These are phyloP conservation scores for Cataglyphis cursor DNA, from an alignment of 2,888 invertebrate genomes.

Conservation along the genomic window DNA sequence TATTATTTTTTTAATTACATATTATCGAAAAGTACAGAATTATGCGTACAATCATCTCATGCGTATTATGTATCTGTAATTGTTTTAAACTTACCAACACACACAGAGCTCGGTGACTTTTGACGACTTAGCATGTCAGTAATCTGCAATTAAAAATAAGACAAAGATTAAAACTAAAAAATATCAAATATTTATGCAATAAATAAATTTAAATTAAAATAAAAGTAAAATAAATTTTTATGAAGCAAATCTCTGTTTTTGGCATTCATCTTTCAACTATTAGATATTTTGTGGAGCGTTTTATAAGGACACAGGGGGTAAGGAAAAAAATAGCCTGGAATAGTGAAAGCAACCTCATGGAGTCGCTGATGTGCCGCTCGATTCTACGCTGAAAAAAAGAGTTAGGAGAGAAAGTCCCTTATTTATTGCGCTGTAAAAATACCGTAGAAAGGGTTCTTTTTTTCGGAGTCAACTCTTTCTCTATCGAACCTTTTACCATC, in stretches of 20 bases:
- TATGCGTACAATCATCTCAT: constrained; percentile 22
- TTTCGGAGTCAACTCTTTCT: constrained; percentile 52
- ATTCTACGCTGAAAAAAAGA: constrained; percentile 78
- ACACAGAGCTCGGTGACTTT: constrained; percentile 60
- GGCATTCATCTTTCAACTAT: neutral
- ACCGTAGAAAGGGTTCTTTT: constrained; percentile 63
- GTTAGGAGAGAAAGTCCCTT: constrained; percentile 85
- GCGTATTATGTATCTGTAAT: constrained; percentile 6
- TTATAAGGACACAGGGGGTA: neutral
- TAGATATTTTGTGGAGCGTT: neutral
- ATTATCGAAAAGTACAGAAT: constrained; percentile 18
- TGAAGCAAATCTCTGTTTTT: neutral
- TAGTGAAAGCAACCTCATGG: constrained; percentile 69
- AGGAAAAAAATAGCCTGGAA: constrained; percentile 18
- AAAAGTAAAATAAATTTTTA: neutral
- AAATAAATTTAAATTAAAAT: too few relatives aligned
- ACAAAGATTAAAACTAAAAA: neutral
- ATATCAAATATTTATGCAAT: neutral
- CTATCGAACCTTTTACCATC: constrained; percentile 24
- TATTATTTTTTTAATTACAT: constrained; percentile 5
- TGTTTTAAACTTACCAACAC: constrained; percentile 31
- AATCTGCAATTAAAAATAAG: constrained; percentile 79
- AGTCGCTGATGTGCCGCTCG: constrained; percentile 57
- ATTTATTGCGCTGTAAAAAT: constrained; percentile 83
- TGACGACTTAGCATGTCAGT: constrained; percentile 77